Evolutionary conservation across 2,797 vertebrate genomes (phyloP).

Genomic region (Alectoris magna): DNA sequence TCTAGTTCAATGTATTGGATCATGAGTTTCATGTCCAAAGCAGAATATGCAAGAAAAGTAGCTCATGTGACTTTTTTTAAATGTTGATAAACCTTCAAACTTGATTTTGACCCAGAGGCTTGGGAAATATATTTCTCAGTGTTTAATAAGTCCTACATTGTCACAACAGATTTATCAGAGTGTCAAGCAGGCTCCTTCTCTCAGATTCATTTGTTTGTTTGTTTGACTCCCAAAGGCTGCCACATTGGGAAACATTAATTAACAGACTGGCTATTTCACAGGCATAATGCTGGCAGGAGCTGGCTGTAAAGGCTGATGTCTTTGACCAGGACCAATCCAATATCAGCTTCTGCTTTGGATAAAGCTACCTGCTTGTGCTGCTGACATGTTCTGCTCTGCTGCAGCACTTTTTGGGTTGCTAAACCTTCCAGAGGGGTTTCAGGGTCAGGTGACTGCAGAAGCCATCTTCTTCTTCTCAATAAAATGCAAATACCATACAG

Average conservation of each 20-base stretch:
- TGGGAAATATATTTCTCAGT: slow-evolving; percentile 25
- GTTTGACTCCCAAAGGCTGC: slow-evolving; percentile 43
- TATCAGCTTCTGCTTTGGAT: not conserved
- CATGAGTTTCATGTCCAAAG: not conserved
- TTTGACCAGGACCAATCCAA: not conserved
- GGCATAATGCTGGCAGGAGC: not conserved
- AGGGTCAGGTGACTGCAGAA: not conserved
- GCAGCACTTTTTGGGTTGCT: not conserved
- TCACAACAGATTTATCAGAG: slow-evolving; percentile 57
- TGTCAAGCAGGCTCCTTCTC: not conserved
- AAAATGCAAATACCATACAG: not conserved
- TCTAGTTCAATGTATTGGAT: not conserved
- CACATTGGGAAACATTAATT: slow-evolving; percentile 24
- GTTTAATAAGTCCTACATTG: slow-evolving; percentile 54
- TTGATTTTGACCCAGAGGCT: slow-evolving; percentile 30
- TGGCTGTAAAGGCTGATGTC: not conserved
- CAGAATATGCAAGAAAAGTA: not conserved
- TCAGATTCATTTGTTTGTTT: slow-evolving; percentile 64
- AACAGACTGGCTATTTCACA: slow-evolving; percentile 4
- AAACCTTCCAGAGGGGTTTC: slow-evolving; percentile 9
- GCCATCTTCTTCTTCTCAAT: not conserved
- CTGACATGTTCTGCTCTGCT: slow-evolving; percentile 16
- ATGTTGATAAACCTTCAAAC: slow-evolving; percentile 39
- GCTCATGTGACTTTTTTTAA: not conserved
- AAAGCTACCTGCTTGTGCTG: not conserved